A percentile compares a stretch with the other conserved stretches of the same genome.
Evolutionary conservation across 37 sponge, comb jelly and placozoan genomes (phyloP).

Genomic region (Bolinopsis microptera): DNA sequence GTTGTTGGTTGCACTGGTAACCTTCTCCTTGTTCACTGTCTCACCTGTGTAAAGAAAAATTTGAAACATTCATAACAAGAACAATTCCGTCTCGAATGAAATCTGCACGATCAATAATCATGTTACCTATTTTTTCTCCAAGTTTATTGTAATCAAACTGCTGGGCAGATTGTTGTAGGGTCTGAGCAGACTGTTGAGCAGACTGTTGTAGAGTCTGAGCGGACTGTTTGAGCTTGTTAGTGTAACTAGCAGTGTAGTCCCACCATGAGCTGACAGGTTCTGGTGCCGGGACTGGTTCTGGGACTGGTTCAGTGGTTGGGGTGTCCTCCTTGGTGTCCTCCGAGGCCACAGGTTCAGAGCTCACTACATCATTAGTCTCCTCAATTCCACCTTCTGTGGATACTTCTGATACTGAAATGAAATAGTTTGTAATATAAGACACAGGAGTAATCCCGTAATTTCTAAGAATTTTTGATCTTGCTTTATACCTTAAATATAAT

Average conservation of each 20-base stretch:
- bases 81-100: too few species aligned
- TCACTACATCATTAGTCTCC: neutral
- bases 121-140: neutral
- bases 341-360: neutral
- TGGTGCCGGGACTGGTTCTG: neutral
- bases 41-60: conserved; percentile 27
- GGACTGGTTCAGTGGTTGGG: neutral
- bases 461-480: too few species aligned
- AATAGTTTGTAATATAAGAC: neutral
- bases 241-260: conserved; percentile 35
- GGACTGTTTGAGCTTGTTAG: conserved; percentile 28
- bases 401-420: neutral
- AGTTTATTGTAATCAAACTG: neutral
- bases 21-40: conserved; percentile 37
- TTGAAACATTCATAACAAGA: too few species aligned
- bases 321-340: neutral
- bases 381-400: neutral
- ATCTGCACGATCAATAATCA: too few species aligned
- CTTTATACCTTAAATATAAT: too few species aligned
- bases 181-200: too few species aligned
- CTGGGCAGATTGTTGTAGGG: neutral
- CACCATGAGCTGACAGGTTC: conserved; percentile 8
- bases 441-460: too few species aligned
- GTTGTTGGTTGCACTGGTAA: conserved; percentile 43
- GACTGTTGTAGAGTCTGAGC: conserved; percentile 34